Percentiles rank a stretch among this genome's conserved stretches.
Evolutionary conservation across 2,888 invertebrate species (phyloP).

Genomic region (Ochropleura leucogaster): DNA sequence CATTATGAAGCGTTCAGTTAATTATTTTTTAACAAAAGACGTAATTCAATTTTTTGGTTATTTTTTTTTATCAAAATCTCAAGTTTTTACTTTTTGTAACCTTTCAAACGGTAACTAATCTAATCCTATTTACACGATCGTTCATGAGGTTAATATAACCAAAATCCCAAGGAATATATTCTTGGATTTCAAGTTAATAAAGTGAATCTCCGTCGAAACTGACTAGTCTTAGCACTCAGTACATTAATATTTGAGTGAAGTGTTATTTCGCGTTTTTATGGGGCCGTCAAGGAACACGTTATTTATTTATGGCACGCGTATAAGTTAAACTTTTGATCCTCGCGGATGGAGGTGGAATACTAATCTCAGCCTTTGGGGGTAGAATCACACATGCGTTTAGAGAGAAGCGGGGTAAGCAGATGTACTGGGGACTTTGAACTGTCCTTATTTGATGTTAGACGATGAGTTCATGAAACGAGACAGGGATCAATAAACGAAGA

Average conservation of each 20-base stretch:
- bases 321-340: constrained; percentile 65
- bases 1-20: background rate
- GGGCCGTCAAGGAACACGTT: constrained; percentile 41
- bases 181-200: constrained; percentile 22
- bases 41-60: background rate
- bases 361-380: constrained; percentile 42
- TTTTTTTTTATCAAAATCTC: background rate
- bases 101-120: background rate
- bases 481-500: too few species aligned
- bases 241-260: constrained; percentile 58
- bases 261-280: constrained; percentile 54
- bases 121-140: background rate
- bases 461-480: background rate
- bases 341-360: constrained; percentile 52
- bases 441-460: background rate
- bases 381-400: constrained; percentile 6
- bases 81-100: background rate
- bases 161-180: background rate
- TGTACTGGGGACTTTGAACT: background rate
- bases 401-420: background rate
- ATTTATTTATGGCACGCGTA: constrained; percentile 61
- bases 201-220: constrained; percentile 27
- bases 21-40: background rate
- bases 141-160: background rate
- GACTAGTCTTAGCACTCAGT: constrained; percentile 23